These are phyloP conservation scores for Aphelocoma coerulescens DNA, from an alignment of 2,113 vertebrate species.

Conservation along the genomic window DNA sequence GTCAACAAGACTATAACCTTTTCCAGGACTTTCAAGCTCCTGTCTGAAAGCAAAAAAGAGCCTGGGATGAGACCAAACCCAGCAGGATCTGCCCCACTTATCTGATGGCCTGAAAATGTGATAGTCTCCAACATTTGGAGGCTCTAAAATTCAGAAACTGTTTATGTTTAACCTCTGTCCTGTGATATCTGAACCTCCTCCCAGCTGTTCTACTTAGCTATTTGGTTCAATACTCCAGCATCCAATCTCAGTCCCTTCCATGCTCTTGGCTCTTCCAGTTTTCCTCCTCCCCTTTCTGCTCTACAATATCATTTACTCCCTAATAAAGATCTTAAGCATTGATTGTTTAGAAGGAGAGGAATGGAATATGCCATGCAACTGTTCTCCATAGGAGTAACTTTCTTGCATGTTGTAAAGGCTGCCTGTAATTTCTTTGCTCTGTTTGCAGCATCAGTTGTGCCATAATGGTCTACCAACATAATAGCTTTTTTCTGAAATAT, in stretches of 20 bases:
- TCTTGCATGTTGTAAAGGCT: neutral
- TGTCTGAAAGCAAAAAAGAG: neutral
- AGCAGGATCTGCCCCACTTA: neutral
- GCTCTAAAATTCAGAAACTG: neutral
- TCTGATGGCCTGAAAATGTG: neutral
- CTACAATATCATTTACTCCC: neutral
- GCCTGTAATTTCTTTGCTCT: neutral
- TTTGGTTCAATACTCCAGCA: neutral
- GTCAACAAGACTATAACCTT: neutral
- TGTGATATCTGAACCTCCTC: neutral
- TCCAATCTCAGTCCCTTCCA: neutral
- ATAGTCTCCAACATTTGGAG: neutral
- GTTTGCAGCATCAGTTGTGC: neutral
- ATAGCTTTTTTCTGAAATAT: neutral
- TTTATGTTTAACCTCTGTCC: neutral
- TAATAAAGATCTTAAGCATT: neutral
- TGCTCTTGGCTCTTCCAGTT: neutral
- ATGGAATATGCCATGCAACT: neutral
- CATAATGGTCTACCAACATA: neutral
- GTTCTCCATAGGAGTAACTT: neutral
- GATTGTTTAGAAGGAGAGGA: neutral
- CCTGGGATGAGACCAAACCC: neutral
- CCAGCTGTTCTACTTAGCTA: neutral
- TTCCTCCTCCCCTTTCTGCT: neutral
- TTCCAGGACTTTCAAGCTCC: neutral